Evolutionary conservation across 1,140 invertebrate genomes (phyloP), one percentile per base, ranked within the genome.

Genomic region (Tetragnatha versicolor): DNA sequence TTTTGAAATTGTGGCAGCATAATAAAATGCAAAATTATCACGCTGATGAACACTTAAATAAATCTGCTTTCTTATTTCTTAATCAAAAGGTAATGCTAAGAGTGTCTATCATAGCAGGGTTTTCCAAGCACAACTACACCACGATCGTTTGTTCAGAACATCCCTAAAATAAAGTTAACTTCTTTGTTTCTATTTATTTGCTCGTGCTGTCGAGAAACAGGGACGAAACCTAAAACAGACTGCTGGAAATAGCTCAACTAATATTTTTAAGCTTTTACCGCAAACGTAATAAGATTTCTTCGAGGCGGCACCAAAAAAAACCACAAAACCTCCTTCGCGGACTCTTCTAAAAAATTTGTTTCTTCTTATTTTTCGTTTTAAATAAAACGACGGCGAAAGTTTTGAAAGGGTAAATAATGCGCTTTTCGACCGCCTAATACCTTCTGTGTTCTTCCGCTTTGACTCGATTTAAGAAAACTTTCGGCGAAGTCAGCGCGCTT

Each of bases 401-500:
- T 3, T 53, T 37, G 33, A 47, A 55, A 25, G 55, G 49, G 47
- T 10, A 37, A 51, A 22, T 51, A 51, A 55, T 49, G 47, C 22
- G 37, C 47, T 70, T 55, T 70, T 70, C 55, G 49, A 33, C 20
- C 47, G 27, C 29, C 47, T 70, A 70, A 53, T 70, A 53, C 55
- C 20, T 63, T 63, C 33, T 37, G 9, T n/a, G n/a, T 12, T 31
- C 12, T 25, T 14, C 35, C 25, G 22, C 31, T 53, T 22, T 70
- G 66, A 70, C 66, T 70, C 47, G 66, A 70, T 70, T 70, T 70
- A 35, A n/a, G n/a, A n/a, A n/a, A n/a, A n/a, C n/a, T n/a, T n/a
- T n/a, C n/a, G n/a, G n/a, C n/a, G n/a, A n/a, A n/a, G n/a, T n/a
- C n/a, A n/a, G n/a, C n/a, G n/a, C n/a, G n/a, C n/a, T n/a, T n/a